Evolutionary conservation across 2,888 invertebrate genomes (phyloP), one percentile per base, ranked within the genome.

Genomic region (Tipula confusa): DNA sequence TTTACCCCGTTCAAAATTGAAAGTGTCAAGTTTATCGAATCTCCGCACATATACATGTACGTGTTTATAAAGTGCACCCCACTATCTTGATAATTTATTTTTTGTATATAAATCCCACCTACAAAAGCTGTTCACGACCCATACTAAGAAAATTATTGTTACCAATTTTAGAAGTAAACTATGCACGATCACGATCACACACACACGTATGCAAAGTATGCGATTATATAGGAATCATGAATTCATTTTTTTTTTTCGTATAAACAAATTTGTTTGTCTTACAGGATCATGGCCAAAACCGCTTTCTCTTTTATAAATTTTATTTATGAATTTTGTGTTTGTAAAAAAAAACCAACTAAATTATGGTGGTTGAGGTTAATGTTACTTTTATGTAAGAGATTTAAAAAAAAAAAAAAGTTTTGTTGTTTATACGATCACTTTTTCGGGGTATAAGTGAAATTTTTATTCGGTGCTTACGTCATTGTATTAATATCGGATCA

Each of bases 261-360:
- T 64, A 64, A 18, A 64, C 64, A 64, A 64, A 64, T 64, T 64
- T 64, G 64, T 64, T 24, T 64, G 64, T 64, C 64, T 64, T 64
- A 24, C 84, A 84, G 84, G 84, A 84, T 84, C 84, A 84, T 83
- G 84, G 84, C 83, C 84, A 84, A 84, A 84, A 84, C 84, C 82
- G 82, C 84, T 84, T 84, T 84, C 84, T 84, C 84, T 84, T 84
- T 84, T 82, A n/a, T 81, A 29, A 18, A 31, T 28, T 79, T 79
- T 79, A 28, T 79, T 79, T 79, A 31, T 81, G 29, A 29, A 24
- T 64, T 64, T 64, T 43, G 43, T 43, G 43, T n/a, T 28, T 81
- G 9, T 29, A 81, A 81, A n/a, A n/a, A n/a, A n/a, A n/a, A 81
- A 81, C 31, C 80, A 81, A 11, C 80, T 81, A 81, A 81, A 29